These are phyloP conservation scores for Trissonchulus sp. DNA, from an alignment of 2,888 invertebrate genomes.

Conservation along the genomic window DNA sequence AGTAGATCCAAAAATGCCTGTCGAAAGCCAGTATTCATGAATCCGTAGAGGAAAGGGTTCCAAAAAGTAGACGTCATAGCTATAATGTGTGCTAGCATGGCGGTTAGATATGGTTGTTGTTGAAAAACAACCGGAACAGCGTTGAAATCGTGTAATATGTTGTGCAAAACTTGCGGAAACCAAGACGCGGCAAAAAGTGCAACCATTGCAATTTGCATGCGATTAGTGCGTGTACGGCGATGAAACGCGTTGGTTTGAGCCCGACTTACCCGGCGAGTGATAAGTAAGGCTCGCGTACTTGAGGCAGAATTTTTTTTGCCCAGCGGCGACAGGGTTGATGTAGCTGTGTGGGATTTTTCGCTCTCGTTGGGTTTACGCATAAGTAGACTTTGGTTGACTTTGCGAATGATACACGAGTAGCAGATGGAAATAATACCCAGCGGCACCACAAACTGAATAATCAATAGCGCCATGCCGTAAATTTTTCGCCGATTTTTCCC, in stretches of 20 bases:
- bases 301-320: background rate
- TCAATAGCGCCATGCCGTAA: conserved; percentile 22
- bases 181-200: conserved; percentile 16
- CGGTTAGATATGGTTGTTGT: conserved; percentile 15
- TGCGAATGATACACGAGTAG: conserved; percentile 22
- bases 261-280: too few relatives aligned
- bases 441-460: conserved; percentile 24
- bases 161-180: conserved; percentile 8
- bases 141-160: conserved; percentile 17
- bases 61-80: conserved; percentile 25
- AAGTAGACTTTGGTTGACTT: background rate
- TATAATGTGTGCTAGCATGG: conserved; percentile 14
- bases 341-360: background rate
- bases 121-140: background rate
- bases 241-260: conserved; percentile 35
- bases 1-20: conserved; percentile 20
- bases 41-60: conserved; percentile 22
- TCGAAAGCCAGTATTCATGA: conserved; percentile 22
- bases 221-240: conserved; percentile 32
- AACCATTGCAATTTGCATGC: conserved; percentile 27
- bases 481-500: conserved; percentile 22
- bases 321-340: background rate
- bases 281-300: background rate
- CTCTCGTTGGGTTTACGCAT: background rate
- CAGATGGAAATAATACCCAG: conserved; percentile 19